Conservation (phyloP, 1,140 invertebrate genomes). For the Augochlora pura region DNA sequence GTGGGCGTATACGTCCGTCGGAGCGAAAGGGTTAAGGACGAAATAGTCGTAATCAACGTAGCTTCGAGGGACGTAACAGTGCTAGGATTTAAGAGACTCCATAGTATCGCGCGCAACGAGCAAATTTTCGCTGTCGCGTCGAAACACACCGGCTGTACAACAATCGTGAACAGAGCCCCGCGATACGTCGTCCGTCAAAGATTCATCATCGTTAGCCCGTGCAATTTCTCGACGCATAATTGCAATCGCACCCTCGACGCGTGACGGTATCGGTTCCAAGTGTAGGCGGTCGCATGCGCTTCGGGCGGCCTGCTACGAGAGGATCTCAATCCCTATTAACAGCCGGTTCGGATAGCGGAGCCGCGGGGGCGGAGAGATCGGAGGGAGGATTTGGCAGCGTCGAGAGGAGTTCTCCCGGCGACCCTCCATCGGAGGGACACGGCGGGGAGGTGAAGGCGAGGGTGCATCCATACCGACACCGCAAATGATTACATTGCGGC, state of each 20-base stretch:
- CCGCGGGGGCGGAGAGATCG: slow-evolving; percentile 12
- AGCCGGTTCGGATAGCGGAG: slow-evolving; percentile 54
- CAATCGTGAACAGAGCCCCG: not conserved
- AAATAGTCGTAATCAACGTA: no score
- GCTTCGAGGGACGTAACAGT: no score
- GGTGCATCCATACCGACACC: slow-evolving; percentile 72
- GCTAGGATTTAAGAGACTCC: no score
- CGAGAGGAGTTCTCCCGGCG: slow-evolving; percentile 33
- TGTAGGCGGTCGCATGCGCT: slow-evolving; percentile 52
- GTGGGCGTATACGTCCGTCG: no score
- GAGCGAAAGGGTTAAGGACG: no score
- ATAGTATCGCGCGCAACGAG: no score
- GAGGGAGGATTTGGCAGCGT: slow-evolving; percentile 60
- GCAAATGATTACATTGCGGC: slow-evolving; percentile 78
- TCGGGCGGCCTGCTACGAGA: slow-evolving; percentile 45
- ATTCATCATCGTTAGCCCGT: slow-evolving; percentile 17
- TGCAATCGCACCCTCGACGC: slow-evolving; percentile 45
- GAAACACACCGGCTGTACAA: not conserved
- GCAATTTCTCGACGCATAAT: slow-evolving; percentile 60
- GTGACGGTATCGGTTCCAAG: slow-evolving; percentile 51
- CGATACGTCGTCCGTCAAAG: not conserved
- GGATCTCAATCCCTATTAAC: slow-evolving; percentile 61
- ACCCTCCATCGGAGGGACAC: slow-evolving; percentile 14
- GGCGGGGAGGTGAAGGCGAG: slow-evolving; percentile 16
- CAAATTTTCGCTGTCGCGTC: no score